Conservation (phyloP, 1,140 invertebrate genomes). For the Calliopsis andreniformis region DNA sequence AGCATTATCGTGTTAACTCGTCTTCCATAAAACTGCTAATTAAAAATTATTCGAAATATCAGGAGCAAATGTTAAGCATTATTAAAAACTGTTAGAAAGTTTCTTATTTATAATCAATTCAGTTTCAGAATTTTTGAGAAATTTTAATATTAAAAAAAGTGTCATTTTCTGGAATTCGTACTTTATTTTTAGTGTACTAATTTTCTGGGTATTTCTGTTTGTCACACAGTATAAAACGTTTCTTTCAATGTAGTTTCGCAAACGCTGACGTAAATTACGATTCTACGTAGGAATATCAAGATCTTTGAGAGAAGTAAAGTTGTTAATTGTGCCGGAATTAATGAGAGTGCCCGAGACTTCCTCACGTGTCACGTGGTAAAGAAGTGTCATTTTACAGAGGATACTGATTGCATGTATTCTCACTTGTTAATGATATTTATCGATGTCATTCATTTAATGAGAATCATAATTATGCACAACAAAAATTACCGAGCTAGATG, state of each 20-base stretch:
- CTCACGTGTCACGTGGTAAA: constrained; percentile 5
- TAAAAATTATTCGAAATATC: too few species aligned
- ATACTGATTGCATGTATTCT: constrained; percentile 4
- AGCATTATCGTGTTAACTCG: constrained; percentile 6
- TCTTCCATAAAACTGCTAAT: too few species aligned
- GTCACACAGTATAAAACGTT: too few species aligned
- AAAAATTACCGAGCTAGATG: not conserved
- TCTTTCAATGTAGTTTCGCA: too few species aligned
- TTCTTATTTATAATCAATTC: not conserved
- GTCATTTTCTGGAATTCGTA: too few species aligned
- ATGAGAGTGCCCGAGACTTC: constrained; percentile 27
- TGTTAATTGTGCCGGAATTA: constrained; percentile 37
- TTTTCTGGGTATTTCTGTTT: too few species aligned
- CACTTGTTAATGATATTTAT: constrained; percentile 28
- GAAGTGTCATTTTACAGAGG: not conserved
- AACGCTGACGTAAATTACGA: not conserved
- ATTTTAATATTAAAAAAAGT: not conserved
- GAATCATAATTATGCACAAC: constrained; percentile 8
- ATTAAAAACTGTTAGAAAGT: not conserved
- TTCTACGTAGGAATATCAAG: not conserved
- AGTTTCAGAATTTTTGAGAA: not conserved
- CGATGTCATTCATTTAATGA: not conserved
- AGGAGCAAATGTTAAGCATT: not conserved
- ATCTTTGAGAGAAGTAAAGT: not conserved
- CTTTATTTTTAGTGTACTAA: not conserved